A percentile compares a stretch with the other conserved stretches of the same genome.
Conservation (phyloP, 2,888 invertebrate species). For the Dryococelus australis region DNA sequence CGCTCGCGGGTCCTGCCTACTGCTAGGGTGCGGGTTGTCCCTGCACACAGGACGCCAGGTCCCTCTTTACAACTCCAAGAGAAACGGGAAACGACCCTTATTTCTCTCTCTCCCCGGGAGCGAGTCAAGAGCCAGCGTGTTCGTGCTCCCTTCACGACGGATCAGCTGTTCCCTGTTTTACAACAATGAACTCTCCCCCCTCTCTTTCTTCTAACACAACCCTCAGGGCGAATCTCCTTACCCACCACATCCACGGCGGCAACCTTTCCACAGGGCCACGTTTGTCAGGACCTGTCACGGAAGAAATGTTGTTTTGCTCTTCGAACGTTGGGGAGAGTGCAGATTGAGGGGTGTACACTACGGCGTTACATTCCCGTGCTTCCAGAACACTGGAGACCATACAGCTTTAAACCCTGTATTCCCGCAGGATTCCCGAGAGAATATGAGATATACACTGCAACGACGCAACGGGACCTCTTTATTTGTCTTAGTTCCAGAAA, state of each 20-base stretch:
- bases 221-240: neutral
- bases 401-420: too few species aligned
- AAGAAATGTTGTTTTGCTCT: too few species aligned
- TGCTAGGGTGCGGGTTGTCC: neutral
- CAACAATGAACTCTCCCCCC: neutral
- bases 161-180: slow-evolving; percentile 5
- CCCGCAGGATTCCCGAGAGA: too few species aligned
- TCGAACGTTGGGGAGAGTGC: too few species aligned
- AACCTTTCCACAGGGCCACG: neutral
- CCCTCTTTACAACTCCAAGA: too few species aligned
- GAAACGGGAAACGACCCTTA: too few species aligned
- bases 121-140: neutral
- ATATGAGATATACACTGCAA: too few species aligned
- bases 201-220: neutral
- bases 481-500: too few species aligned
- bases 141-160: neutral
- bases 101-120: neutral
- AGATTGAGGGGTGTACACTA: too few species aligned
- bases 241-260: neutral
- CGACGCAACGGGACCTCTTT: too few species aligned
- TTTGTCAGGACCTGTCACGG: neutral
- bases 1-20: neutral
- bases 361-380: too few species aligned
- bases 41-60: neutral
- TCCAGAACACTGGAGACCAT: too few species aligned